These are phyloP conservation scores for Hippocampus kuda DNA, from an alignment of 2,797 vertebrate species.

Conservation along the genomic window DNA sequence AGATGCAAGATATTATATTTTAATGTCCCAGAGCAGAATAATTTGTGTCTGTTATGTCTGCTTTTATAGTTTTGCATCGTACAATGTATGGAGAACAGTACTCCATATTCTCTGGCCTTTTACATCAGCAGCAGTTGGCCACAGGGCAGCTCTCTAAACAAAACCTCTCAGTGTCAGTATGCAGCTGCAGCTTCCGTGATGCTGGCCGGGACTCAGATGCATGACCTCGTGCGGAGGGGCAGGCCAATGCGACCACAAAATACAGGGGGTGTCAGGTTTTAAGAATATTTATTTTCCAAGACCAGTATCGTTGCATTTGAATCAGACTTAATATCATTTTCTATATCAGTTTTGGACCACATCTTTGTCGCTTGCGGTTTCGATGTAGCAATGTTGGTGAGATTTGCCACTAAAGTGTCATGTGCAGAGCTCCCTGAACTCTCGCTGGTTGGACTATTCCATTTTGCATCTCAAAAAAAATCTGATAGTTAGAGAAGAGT, in stretches of 20 bases:
- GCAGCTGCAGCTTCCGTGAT: conserved; percentile 68
- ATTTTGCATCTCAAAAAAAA: conserved; percentile 74
- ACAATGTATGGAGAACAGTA: background rate
- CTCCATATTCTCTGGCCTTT: conserved; percentile 32
- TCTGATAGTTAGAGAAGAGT: conserved; percentile 79
- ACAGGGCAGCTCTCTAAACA: conserved; percentile 60
- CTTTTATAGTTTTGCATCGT: background rate
- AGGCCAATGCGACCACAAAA: conserved; percentile 31
- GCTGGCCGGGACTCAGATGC: conserved; percentile 54
- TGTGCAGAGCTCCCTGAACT: conserved; percentile 1
- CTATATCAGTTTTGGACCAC: background rate
- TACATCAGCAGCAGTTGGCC: conserved; percentile 64
- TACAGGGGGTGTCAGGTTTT: conserved; percentile 20
- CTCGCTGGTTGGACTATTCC: conserved; percentile 55
- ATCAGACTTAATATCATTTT: background rate
- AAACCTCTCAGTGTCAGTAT: conserved; percentile 69
- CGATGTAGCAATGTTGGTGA: conserved; percentile 3
- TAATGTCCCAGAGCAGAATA: too few species aligned
- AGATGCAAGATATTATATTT: too few species aligned
- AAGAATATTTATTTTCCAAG: background rate
- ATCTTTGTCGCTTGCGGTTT: conserved; percentile 5
- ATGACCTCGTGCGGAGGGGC: conserved; percentile 60
- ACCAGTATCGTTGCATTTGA: conserved; percentile 9
- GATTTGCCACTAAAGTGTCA: conserved; percentile 3
- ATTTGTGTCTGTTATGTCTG: background rate